A percentile compares a stretch with the other conserved stretches of the same genome.
phyloP scores from a whole-genome alignment of 2,113 vertebrate species.

The Myiozetetes cayanensis region DNA sequence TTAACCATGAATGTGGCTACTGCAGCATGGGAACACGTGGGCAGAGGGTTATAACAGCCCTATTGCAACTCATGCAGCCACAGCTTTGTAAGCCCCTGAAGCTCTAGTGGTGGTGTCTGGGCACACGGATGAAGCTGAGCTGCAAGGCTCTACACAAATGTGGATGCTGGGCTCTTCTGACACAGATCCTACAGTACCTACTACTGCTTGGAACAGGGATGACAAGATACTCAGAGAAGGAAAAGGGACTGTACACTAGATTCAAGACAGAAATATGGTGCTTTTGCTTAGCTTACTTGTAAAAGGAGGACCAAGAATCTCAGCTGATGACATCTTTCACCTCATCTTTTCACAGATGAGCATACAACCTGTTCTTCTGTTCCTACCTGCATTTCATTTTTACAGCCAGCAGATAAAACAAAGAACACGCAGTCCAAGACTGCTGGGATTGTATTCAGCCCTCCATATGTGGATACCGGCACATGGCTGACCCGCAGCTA shows the following conservation, averaged over 20 bases:
- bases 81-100: neutral
- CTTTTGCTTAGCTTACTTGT: neutral
- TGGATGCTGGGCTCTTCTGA: neutral
- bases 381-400: neutral
- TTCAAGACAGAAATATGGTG: neutral
- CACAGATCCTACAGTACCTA: neutral
- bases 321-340: neutral
- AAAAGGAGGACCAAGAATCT: neutral
- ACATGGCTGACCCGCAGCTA: neutral
- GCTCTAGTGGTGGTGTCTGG: fast-evolving
- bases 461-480: neutral
- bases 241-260: neutral
- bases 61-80: neutral
- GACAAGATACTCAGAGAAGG: neutral
- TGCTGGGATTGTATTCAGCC: neutral
- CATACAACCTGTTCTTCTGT: neutral
- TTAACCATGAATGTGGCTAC: neutral
- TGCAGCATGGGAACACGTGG: fast-evolving
- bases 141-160: neutral
- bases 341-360: neutral
- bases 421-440: neutral
- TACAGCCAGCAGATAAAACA: neutral
- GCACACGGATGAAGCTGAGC: fast-evolving
- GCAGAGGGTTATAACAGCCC: neutral
- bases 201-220: neutral